These are phyloP conservation scores for Spermophilus dauricus DNA, from an alignment of 2,113 vertebrate genomes.

Conservation along the genomic window DNA sequence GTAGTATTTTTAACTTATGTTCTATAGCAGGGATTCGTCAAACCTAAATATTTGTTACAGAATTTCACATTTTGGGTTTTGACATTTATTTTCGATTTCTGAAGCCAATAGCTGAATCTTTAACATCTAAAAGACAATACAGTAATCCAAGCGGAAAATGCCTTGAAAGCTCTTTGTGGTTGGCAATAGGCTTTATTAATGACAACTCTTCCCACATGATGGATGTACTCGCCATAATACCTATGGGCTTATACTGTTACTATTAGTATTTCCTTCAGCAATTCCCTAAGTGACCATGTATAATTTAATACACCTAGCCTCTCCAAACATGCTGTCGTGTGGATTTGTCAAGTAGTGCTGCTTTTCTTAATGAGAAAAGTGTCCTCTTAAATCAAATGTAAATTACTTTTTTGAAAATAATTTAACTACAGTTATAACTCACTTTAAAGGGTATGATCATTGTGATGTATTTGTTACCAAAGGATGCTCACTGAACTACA, in stretches of 20 bases:
- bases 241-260: slow-evolving; percentile 84
- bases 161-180: slow-evolving; percentile 87
- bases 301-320: slow-evolving; percentile 85
- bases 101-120: slow-evolving; percentile 82
- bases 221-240: slow-evolving; percentile 83
- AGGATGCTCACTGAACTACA: background rate
- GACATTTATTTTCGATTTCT: slow-evolving; percentile 85
- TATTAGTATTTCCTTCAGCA: slow-evolving; percentile 81
- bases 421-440: slow-evolving; percentile 23
- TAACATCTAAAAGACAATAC: slow-evolving; percentile 84
- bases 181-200: slow-evolving; percentile 86
- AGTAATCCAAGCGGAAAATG: slow-evolving; percentile 86
- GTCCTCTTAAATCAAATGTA: slow-evolving; percentile 38
- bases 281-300: slow-evolving; percentile 84
- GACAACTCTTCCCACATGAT: slow-evolving; percentile 85
- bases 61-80: slow-evolving; percentile 80
- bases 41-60: slow-evolving; percentile 83
- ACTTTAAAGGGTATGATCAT: background rate
- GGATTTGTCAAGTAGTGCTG: slow-evolving; percentile 26
- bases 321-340: slow-evolving; percentile 74
- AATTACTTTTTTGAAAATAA: slow-evolving; percentile 68
- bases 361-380: slow-evolving; percentile 60
- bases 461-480: background rate
- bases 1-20: slow-evolving; percentile 76
- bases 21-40: slow-evolving; percentile 73